These are phyloP conservation scores for Andrena trimmerana DNA, from an alignment of 2,888 invertebrate genomes.

Conservation along the genomic window DNA sequence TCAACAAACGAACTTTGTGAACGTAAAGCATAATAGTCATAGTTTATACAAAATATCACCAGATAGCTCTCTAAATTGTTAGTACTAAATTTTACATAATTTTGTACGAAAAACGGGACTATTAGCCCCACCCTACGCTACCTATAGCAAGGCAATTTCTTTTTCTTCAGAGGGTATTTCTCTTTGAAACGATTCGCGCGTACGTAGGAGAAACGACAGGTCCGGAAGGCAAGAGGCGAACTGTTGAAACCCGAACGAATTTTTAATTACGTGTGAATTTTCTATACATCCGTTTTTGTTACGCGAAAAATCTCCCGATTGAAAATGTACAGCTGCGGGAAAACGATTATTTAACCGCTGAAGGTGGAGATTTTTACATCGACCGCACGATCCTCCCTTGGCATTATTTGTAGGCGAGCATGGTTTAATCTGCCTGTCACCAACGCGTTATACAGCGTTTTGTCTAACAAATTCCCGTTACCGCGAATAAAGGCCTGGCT, in stretches of 20 bases:
- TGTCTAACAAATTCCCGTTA: neutral
- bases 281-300: neutral
- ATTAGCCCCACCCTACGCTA: too few species aligned
- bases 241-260: neutral
- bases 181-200: too few species aligned
- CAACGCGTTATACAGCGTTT: neutral
- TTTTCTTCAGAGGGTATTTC: neutral
- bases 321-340: neutral
- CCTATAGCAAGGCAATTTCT: too few species aligned
- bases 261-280: constrained; percentile 14
- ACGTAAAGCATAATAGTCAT: too few species aligned
- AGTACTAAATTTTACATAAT: too few species aligned
- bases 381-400: too few species aligned
- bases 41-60: too few species aligned
- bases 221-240: too few species aligned
- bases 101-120: too few species aligned
- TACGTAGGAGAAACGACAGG: neutral
- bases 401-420: neutral
- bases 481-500: neutral
- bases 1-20: too few species aligned
- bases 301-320: neutral
- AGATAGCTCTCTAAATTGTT: too few species aligned
- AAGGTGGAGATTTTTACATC: neutral
- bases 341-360: constrained; percentile 2
- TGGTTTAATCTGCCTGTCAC: neutral